Evolutionary conservation across 2,888 invertebrate genomes (phyloP), one percentile per base, ranked within the genome.

Genomic region (Corythucha ciliata): DNA sequence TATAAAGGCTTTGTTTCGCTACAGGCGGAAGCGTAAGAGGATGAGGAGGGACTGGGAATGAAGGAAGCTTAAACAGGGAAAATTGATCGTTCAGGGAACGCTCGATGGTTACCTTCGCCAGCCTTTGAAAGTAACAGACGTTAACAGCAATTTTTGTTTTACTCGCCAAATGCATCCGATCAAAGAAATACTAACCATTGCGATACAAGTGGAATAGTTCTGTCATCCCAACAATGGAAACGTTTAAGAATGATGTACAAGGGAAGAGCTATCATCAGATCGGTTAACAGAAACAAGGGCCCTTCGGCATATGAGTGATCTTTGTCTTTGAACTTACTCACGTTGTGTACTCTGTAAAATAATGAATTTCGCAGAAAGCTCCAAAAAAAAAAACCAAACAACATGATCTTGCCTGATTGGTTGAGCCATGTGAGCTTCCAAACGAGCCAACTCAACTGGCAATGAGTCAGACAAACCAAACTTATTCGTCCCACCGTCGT

Each of bases 331-430:
- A 61, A 61, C 67, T 66, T 66, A 72, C 61, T 69, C 65, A 66
- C 55, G 14, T 52, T 44, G 21, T 52, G 52, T 4, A 51, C 51
- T 26, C 51, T 49, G 33, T 10, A 49, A 29, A 29, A 7, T 14
- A 16, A 36, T 36, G 7, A n/a, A n/a, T n/a, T n/a, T n/a, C n/a
- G n/a, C n/a, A n/a, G n/a, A n/a, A n/a, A n/a, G n/a, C n/a, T n/a
- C n/a, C n/a, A n/a, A n/a, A n/a, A n/a, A n/a, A n/a, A 40, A 8
- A 14, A 20, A 20, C 6, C 12, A 8, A 6, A 21, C 40, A 40
- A 88, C 76, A 69, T 93, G 93, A 64, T 92, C 91, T 57, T 90
- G 75, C 63, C 80, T 76, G 0, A 89, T 80, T 1, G 92, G 91
- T 62, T 86, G 82, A 14, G 74, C 75, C 68, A 94, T 75, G 65